Base-by-base conservation (phyloP, 2,888 invertebrate species). In the Leptogaster cylindrica region DNA sequence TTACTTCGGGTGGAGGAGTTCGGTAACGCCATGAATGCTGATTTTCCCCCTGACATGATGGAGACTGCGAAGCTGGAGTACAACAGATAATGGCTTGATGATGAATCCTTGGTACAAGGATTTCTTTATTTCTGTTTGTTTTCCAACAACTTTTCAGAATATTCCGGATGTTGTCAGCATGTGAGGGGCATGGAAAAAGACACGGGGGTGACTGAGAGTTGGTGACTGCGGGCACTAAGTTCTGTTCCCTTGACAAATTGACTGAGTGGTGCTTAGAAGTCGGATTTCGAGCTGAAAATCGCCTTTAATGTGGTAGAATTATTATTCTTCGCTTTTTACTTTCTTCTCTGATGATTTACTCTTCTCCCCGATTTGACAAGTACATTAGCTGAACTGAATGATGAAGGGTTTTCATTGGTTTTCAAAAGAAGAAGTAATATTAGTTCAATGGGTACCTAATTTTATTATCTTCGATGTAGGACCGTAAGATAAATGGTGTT, bases 81-180 rank as follows among this genome's bases (percentile, higher is more conserved):
- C 52, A 66, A 44, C 66, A 63, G 66, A 63, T 66, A 69, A 69
- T 69, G 66, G 64, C 64, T 69, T 64, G 64, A 66, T 61, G 66
- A 69, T 69, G 69, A 66, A 66, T 64, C 52, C 63, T 52, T 61
- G 65, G 48, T 36, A 68, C 65, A 58, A 48, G 65, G 68, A 65
- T 65, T 65, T 68, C 68, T 68, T 68, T 68, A 68, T 68, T 65
- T 68, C 31, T 31, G 52, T 52, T 33, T 52, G 52, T 33, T 52
- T 52, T 31, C n/a, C 46, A 46, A 23, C 46, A 46, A 46, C 23
- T 31, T 52, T 52, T 52, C 10, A 52, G 52, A 52, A 52, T 31
- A n/a, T 31, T 52, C 33, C 31, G 28, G 33, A 4, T 18, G 52
- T 14, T 12, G 5, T n/a, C 6, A n/a, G 14, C 27, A 5, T 25